Evolutionary conservation across 2,888 invertebrate species (phyloP).

Genomic region (Meteorus colon): DNA sequence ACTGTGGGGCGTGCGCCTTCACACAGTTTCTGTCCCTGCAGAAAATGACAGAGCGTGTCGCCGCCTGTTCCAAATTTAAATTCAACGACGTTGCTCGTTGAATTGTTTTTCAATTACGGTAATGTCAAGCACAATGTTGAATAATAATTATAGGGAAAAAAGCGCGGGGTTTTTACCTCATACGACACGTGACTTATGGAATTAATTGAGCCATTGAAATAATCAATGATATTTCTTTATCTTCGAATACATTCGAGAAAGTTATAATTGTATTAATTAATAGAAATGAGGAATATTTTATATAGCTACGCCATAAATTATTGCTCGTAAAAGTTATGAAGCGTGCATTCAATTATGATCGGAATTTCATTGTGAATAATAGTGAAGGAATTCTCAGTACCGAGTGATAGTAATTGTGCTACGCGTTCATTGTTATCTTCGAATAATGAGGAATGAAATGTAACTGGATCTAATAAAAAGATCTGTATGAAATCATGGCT

Average conservation of each 20-base stretch:
- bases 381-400: not conserved
- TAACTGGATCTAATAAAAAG: no score
- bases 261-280: no score
- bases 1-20: conserved; percentile 48
- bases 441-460: no score
- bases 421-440: no score
- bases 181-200: no score
- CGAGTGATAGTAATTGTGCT: not conserved
- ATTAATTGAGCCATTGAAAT: no score
- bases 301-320: no score
- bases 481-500: no score
- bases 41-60: conserved; percentile 40
- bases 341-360: not conserved
- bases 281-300: no score
- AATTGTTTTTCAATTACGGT: conserved; percentile 3
- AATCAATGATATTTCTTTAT: no score
- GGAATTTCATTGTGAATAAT: not conserved
- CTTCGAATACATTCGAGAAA: no score
- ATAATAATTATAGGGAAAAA: conserved; percentile 18
- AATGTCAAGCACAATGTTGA: not conserved
- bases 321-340: not conserved
- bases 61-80: conserved; percentile 62
- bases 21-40: conserved; percentile 44
- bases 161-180: not conserved
- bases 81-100: conserved; percentile 36